Percentiles rank a stretch among this genome's conserved stretches.
phyloP scores from a whole-genome alignment of 2,888 invertebrate species.

The Adineta ricciae region DNA sequence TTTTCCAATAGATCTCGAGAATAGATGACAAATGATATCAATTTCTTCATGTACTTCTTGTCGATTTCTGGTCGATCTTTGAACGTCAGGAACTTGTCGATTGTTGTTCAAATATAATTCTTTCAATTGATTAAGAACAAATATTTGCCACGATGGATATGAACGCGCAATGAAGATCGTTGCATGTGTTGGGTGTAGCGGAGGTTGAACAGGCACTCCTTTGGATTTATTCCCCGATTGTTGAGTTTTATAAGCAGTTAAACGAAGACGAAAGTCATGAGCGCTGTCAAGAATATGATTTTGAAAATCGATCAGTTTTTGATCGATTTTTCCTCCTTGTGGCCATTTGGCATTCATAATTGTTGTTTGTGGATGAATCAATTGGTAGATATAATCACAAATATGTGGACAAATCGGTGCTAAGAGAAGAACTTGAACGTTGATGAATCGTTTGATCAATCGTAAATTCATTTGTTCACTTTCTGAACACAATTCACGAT shows the following conservation, averaged over 20 bases:
- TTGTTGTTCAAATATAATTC: slow-evolving; percentile 51
- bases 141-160: slow-evolving; percentile 87
- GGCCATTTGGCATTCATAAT: too few species aligned
- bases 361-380: too few species aligned
- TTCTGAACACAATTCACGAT: slow-evolving; percentile 65
- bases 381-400: too few species aligned
- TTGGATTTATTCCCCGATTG: slow-evolving; percentile 51
- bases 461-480: slow-evolving; percentile 64
- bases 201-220: slow-evolving; percentile 42
- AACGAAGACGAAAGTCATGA: slow-evolving; percentile 74
- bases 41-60: slow-evolving; percentile 86
- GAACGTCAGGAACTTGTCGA: slow-evolving; percentile 73
- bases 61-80: slow-evolving; percentile 61
- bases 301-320: slow-evolving; percentile 66
- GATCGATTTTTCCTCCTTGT: slow-evolving; percentile 67
- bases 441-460: slow-evolving; percentile 70
- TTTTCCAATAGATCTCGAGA: slow-evolving; percentile 63
- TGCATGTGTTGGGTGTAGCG: slow-evolving; percentile 66
- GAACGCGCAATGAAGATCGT: slow-evolving; percentile 84
- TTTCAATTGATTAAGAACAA: slow-evolving; percentile 73
- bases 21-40: slow-evolving; percentile 80
- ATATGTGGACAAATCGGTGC: too few species aligned
- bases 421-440: slow-evolving; percentile 64
- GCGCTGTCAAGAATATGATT: slow-evolving; percentile 82
- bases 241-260: slow-evolving; percentile 60